phyloP scores from a whole-genome alignment of 1,140 invertebrate species.

The Homarus americanus region DNA sequence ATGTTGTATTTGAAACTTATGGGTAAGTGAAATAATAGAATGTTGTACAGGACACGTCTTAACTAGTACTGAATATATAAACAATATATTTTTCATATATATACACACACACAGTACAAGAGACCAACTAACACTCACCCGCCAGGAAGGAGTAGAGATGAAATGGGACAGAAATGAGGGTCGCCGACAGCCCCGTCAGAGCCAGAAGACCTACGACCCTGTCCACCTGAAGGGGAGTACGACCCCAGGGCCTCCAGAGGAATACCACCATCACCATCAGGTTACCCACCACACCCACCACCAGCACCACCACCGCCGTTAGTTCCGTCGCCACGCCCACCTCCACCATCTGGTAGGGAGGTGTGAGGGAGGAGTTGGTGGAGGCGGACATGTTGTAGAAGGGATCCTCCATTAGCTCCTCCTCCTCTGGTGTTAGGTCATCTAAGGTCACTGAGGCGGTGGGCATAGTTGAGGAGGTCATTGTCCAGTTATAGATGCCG shows the following conservation, averaged over 20 bases:
- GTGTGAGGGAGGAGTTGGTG: too few species aligned
- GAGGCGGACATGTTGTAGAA: too few species aligned
- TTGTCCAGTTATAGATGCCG: too few species aligned
- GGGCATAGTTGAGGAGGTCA: not conserved
- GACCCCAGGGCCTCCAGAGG: constrained; percentile 45
- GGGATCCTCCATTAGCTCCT: too few species aligned
- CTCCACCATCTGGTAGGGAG: not conserved
- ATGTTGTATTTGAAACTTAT: too few species aligned
- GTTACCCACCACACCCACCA: constrained; percentile 57
- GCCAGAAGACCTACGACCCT: constrained; percentile 46
- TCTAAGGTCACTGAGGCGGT: not conserved
- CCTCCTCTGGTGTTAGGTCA: too few species aligned
- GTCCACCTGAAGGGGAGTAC: constrained; percentile 59
- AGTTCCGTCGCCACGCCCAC: constrained; percentile 2
- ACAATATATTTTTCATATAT: too few species aligned
- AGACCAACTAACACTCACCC: too few species aligned
- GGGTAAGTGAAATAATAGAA: too few species aligned
- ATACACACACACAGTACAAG: too few species aligned
- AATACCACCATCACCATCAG: constrained; percentile 39
- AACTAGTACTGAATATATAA: too few species aligned
- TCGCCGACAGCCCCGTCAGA: constrained; percentile 45
- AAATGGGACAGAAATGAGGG: constrained; percentile 23
- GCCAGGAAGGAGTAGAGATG: constrained; percentile 37
- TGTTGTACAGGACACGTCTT: too few species aligned
- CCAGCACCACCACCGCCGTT: constrained; percentile 11